phyloP scores from a whole-genome alignment of 2,888 invertebrate genomes.

The Leptothorax acervorum region DNA sequence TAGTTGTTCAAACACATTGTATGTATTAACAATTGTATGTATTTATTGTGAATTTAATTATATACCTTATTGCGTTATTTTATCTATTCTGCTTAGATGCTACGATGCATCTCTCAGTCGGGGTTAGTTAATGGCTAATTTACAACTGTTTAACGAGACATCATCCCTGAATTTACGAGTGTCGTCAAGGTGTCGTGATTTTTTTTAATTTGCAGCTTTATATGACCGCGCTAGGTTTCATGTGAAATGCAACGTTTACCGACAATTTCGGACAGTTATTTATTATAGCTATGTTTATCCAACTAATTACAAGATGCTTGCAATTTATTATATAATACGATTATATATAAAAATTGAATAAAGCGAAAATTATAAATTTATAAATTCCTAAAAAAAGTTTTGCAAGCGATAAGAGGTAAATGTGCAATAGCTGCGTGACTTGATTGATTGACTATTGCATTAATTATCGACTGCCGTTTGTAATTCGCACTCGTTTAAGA shows the following conservation, averaged over 20 bases:
- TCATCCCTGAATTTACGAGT: slow-evolving; percentile 73
- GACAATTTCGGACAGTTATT: slow-evolving; percentile 24
- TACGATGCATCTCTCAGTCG: slow-evolving; percentile 33
- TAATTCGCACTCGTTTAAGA: neutral
- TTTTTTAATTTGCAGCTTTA: slow-evolving; percentile 74
- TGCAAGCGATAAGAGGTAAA: neutral
- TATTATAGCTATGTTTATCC: neutral
- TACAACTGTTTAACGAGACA: slow-evolving; percentile 48
- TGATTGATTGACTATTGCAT: neutral
- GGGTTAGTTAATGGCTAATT: slow-evolving; percentile 59
- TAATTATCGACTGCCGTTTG: neutral
- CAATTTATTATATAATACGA: neutral
- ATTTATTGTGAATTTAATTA: neutral
- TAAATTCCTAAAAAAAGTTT: neutral
- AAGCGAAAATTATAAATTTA: neutral
- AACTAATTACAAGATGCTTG: neutral
- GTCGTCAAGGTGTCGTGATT: slow-evolving; percentile 68
- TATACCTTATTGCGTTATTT: neutral
- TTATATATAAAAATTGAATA: neutral
- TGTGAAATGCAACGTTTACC: slow-evolving; percentile 40
- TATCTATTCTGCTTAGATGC: slow-evolving; percentile 10
- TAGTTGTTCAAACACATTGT: neutral
- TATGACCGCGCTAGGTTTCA: slow-evolving; percentile 60
- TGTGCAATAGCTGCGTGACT: neutral
- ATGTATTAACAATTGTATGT: neutral